phyloP scores from a whole-genome alignment of 2,797 vertebrate species.

The Acanthurus tractus region DNA sequence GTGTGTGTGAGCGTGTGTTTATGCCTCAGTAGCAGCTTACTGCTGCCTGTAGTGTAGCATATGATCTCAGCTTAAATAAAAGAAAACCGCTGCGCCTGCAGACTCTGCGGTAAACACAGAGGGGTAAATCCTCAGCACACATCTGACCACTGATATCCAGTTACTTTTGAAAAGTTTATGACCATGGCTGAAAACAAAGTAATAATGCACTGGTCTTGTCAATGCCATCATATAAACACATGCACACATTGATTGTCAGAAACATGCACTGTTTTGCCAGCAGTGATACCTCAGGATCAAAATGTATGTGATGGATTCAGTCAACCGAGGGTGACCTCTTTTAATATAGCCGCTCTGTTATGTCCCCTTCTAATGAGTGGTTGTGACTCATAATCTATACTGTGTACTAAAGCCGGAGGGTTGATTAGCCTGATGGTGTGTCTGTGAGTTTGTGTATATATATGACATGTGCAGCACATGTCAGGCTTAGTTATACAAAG shows the following conservation, averaged over 20 bases:
- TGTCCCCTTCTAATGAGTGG: slow-evolving; percentile 66
- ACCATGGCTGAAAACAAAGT: slow-evolving; percentile 21
- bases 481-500: slow-evolving; percentile 47
- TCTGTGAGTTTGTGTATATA: slow-evolving; percentile 43
- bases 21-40: not conserved
- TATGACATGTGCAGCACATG: slow-evolving; percentile 24
- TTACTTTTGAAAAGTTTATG: slow-evolving; percentile 1
- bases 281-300: slow-evolving; percentile 42
- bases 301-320: slow-evolving; percentile 59
- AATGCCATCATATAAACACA: slow-evolving; percentile 17
- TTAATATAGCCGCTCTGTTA: slow-evolving; percentile 61
- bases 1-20: slow-evolving; percentile 5
- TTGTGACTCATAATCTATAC: slow-evolving; percentile 75
- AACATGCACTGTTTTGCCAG: slow-evolving; percentile 19
- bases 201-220: not conserved
- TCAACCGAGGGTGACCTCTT: slow-evolving; percentile 67
- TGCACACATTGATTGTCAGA: not conserved
- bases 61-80: slow-evolving; percentile 8
- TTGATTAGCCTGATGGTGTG: slow-evolving; percentile 57
- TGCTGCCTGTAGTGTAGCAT: not conserved
- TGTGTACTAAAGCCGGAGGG: slow-evolving; percentile 56
- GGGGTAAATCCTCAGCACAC: not conserved
- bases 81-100: not conserved
- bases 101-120: slow-evolving; percentile 10
- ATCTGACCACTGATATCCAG: slow-evolving; percentile 2